Evolutionary conservation across 2,113 vertebrate genomes (phyloP), one percentile per base, ranked within the genome.

Genomic region (Sciurus niger): DNA sequence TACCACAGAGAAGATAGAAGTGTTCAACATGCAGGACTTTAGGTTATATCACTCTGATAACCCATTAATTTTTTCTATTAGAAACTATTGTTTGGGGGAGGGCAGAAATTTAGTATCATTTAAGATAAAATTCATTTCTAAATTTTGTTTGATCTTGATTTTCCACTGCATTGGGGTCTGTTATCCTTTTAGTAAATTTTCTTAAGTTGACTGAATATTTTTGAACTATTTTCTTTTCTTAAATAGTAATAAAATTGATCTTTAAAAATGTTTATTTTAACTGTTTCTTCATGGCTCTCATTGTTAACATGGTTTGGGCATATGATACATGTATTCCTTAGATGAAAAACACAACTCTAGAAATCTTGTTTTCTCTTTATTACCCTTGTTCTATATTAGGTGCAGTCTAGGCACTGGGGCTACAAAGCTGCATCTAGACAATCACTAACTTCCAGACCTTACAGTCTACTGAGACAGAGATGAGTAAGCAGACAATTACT

Each of bases 91-190:
- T 25, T 40, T 73, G 48, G 25, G 3, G 46, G 6, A n/a, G n/a
- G 46, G 6, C 16, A 84, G 13, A 94, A 93, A 76, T 88, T 93
- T 34, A 37, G 55, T 18, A 89, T 89, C 3, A 68, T 83, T 55
- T 76, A 94, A 84, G 20, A 67, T 70, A 84, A 83, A 53, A 70
- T 63, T 76, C 80, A 9, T 86, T 84, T 70, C 43, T 67, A 63
- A 58, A 73, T 93, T 58, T 76, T 82, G 1, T 67, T 68, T 82
- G 7, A 12, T 37, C 37, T 70, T n/a, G 1, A 48, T 80, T 87
- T 20, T 92, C 28, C 5, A 58, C 24, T 46, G 14, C 5, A 11
- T 0, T 74, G 3, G 9, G 60, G 0, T 70, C 24, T 87, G 10
- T 93, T 76, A 60, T 51, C 17, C 80, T 78, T 78, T 95, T 79